Percentiles rank a stretch among this genome's conserved stretches.
Conservation (phyloP, 2,113 vertebrate species). For the Antechinus flavipes region DNA sequence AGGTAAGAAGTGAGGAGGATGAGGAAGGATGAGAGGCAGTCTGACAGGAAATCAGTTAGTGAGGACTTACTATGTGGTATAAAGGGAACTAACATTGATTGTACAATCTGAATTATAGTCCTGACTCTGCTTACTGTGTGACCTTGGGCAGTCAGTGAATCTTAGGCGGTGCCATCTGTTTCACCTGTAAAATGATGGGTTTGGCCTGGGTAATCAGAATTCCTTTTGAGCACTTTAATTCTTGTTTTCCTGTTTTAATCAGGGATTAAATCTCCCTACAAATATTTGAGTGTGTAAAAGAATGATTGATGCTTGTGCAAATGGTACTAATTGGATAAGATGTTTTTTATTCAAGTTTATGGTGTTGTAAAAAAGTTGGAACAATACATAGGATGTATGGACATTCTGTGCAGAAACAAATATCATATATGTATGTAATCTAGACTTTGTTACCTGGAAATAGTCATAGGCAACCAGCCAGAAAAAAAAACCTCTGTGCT, state of each 20-base stretch:
- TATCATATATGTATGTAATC: too few relatives aligned
- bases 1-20: not conserved
- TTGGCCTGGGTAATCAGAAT: not conserved
- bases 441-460: too few relatives aligned
- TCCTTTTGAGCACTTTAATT: not conserved
- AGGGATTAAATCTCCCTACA: not conserved
- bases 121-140: not conserved
- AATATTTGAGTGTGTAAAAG: not conserved
- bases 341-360: too few relatives aligned
- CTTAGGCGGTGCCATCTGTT: constrained; percentile 3
- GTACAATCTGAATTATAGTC: constrained; percentile 20
- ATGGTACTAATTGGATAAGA: too few relatives aligned
- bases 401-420: too few relatives aligned
- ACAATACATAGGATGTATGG: too few relatives aligned
- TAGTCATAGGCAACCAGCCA: too few relatives aligned
- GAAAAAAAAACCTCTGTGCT: too few relatives aligned
- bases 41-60: not conserved
- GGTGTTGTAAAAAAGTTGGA: too few relatives aligned
- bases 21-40: not conserved
- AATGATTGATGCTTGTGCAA: too few relatives aligned
- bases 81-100: not conserved
- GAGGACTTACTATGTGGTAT: not conserved
- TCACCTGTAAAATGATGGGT: not conserved
- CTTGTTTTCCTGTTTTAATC: not conserved
- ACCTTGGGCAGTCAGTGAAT: not conserved